Base-by-base conservation (phyloP, 2,113 vertebrate species). In the Anoura caudifer region DNA sequence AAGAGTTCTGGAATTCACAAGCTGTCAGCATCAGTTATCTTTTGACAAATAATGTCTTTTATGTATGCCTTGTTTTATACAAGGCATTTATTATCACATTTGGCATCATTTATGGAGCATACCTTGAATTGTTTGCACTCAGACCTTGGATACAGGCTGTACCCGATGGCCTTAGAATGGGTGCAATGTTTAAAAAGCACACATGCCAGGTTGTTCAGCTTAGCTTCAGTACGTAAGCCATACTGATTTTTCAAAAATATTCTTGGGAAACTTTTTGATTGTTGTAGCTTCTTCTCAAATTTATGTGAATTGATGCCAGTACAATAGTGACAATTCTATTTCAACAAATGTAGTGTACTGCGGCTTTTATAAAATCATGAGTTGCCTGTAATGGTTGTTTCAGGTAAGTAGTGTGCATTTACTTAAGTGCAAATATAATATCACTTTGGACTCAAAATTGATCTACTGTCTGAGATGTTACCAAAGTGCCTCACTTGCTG, bases 1-100 rank as follows among this genome's bases (percentile, higher is more conserved):
- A 94, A 90, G 33, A 88, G 94, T 65, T 89, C 81, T 93, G 67
- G 52, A 88, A 91, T 95, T 91, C 88, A 95, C 22, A 95, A 94
- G 65, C 45, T 94, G 76, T 92, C 85, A 63, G 31, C 28, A 12
- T 87, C 75, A 92, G 52, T 63, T 93, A 91, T 97, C 41, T 86
- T n/a, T 88, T 28, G 61, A 89, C 61, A 90, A 85, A 95, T 14
- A 90, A 81, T 82, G 20, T 52, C 38, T 95, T 90, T 96, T 94
- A 87, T 91, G 81, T 92, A 24, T 94, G 56, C 59, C 75, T 91
- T 86, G 72, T 65, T 95, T 95, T 95, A 93, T 84, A 79, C 54
- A 91, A 95, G 67, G 11, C 41, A 85, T 86, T 91, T 95, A 65
- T 93, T 96, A 86, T 82, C 41, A 50, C 33, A 82, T 94, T 92